Conservation (phyloP, 2,797 vertebrate genomes). For the Myripristis jacobus region DNA sequence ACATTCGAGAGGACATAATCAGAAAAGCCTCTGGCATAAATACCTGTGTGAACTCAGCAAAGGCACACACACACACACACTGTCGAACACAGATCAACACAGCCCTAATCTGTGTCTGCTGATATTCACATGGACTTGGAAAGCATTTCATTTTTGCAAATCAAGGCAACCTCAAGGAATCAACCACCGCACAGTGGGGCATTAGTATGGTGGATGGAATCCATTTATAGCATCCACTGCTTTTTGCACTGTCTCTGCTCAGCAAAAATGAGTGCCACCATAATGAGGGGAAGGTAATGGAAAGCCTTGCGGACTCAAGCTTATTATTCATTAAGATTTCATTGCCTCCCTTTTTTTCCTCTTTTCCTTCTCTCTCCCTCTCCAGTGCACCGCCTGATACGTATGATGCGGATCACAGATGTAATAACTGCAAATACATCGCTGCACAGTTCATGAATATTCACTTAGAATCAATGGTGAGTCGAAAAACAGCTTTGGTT, state of each 20-base stretch:
- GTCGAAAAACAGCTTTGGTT: neutral
- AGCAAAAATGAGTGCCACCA: constrained; percentile 51
- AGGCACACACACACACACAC: constrained; percentile 18
- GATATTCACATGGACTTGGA: constrained; percentile 44
- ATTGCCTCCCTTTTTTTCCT: constrained; percentile 4
- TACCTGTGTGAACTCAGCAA: constrained; percentile 48
- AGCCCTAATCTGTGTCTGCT: constrained; percentile 51
- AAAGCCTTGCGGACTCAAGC: constrained; percentile 44
- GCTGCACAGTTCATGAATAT: constrained; percentile 44
- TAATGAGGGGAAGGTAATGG: constrained; percentile 56
- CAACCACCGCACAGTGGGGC: constrained; percentile 18
- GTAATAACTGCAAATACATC: constrained; percentile 27
- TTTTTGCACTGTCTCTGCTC: constrained; percentile 40
- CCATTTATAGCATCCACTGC: constrained; percentile 54
- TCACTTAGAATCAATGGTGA: neutral
- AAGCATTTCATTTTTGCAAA: constrained; percentile 55
- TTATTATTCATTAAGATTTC: constrained; percentile 58
- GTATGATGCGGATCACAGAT: constrained; percentile 24
- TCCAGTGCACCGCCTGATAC: constrained; percentile 9
- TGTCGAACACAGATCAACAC: constrained; percentile 21
- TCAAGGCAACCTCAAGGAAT: constrained; percentile 49
- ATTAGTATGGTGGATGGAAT: constrained; percentile 50
- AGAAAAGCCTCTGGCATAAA: constrained; percentile 58
- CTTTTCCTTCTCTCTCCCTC: constrained; percentile 1
- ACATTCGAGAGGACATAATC: constrained; percentile 51